phyloP scores from a whole-genome alignment of 2,888 invertebrate species.

The Eledona agricola region DNA sequence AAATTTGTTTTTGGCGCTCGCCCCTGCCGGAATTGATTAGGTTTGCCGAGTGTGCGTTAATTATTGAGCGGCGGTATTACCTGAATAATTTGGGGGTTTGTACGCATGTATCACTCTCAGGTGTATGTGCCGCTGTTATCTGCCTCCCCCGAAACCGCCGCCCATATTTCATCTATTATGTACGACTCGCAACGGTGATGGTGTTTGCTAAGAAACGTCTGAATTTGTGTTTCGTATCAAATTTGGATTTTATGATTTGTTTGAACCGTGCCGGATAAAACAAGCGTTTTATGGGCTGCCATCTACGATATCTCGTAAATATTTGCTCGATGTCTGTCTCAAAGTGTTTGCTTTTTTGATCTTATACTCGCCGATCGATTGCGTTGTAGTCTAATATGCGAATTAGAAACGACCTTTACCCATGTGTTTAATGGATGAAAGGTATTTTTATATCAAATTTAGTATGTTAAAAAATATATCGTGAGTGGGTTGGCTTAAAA shows the following conservation, averaged over 20 bases:
- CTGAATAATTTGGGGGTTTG: slow-evolving; percentile 29
- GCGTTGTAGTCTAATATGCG: slow-evolving; percentile 1
- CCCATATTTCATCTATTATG: slow-evolving; percentile 31
- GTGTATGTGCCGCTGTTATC: slow-evolving; percentile 29
- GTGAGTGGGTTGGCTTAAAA: slow-evolving; percentile 12
- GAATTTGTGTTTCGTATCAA: slow-evolving; percentile 36
- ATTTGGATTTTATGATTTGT: slow-evolving; percentile 37
- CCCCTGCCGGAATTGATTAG: slow-evolving; percentile 35
- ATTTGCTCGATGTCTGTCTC: slow-evolving; percentile 26
- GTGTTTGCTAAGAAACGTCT: slow-evolving; percentile 32
- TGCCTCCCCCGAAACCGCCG: slow-evolving; percentile 12
- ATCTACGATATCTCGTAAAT: slow-evolving; percentile 34
- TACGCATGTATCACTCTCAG: slow-evolving; percentile 32
- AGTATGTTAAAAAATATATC: slow-evolving; percentile 11
- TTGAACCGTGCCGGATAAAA: slow-evolving; percentile 34
- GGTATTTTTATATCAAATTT: slow-evolving; percentile 16
- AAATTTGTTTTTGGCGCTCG: too few relatives aligned
- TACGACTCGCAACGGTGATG: slow-evolving; percentile 29
- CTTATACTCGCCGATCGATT: slow-evolving; percentile 2
- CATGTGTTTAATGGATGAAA: slow-evolving; percentile 20
- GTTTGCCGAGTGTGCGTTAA: slow-evolving; percentile 30
- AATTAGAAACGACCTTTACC: too few relatives aligned
- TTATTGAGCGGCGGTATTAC: slow-evolving; percentile 35
- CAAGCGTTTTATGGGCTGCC: slow-evolving; percentile 31
- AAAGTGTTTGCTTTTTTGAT: slow-evolving; percentile 23